Evolutionary conservation across 2,888 invertebrate species (phyloP).

Genomic region (Microchrysa polita): DNA sequence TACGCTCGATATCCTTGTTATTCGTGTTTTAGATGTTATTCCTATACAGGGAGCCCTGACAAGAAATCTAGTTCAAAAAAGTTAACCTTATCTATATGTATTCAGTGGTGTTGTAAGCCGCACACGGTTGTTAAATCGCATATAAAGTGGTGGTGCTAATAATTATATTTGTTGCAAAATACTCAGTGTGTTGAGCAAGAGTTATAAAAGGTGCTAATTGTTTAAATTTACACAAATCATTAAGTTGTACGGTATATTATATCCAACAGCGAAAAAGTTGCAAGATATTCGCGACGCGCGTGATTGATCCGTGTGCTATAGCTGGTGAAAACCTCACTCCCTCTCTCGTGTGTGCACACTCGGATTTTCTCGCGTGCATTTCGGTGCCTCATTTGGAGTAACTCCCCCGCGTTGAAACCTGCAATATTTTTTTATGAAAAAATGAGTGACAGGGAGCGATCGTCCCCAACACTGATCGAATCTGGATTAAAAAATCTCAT

Average conservation of each 20-base stretch:
- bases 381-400: conserved; percentile 28
- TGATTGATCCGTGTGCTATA: conserved; percentile 34
- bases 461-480: conserved; percentile 88
- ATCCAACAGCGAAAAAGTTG: conserved; percentile 8
- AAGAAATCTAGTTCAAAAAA: conserved; percentile 19
- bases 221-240: conserved; percentile 16
- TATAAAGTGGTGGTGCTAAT: conserved; percentile 30
- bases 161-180: conserved; percentile 29
- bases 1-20: neutral
- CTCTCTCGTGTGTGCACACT: conserved; percentile 21
- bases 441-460: conserved; percentile 91
- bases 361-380: conserved; percentile 23
- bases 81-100: conserved; percentile 32
- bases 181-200: conserved; percentile 33
- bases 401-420: conserved; percentile 29
- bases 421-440: conserved; percentile 61
- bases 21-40: neutral
- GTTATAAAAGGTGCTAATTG: conserved; percentile 14
- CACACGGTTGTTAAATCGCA: conserved; percentile 10
- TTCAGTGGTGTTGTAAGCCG: neutral
- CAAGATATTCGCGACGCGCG: conserved; percentile 29
- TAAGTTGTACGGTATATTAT: no score
- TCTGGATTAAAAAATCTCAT: conserved; percentile 86
- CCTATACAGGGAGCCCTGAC: neutral
- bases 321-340: conserved; percentile 25